These are phyloP conservation scores for Lithobates pipiens DNA, from an alignment of 2,797 vertebrate genomes.

Conservation along the genomic window DNA sequence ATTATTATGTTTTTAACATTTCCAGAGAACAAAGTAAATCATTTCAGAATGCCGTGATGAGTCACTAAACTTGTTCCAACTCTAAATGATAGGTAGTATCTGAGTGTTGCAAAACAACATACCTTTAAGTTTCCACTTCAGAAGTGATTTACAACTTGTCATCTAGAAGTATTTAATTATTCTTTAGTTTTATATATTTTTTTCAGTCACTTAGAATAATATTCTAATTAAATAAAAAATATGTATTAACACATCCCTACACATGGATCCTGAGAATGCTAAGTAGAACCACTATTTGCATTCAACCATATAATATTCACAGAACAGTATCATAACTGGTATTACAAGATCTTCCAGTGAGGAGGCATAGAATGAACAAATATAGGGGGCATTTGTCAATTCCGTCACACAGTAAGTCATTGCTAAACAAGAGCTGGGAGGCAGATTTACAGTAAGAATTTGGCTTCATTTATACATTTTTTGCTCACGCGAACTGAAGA, in stretches of 20 bases:
- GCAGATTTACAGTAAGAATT: no score
- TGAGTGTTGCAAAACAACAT: slow-evolving; percentile 49
- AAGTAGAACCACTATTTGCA: background rate
- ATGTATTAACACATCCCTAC: background rate
- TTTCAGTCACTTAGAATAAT: background rate
- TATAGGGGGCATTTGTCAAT: background rate
- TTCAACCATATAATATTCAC: background rate
- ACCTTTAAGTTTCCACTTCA: slow-evolving; percentile 52
- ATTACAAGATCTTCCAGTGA: background rate
- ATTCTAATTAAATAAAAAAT: slow-evolving; percentile 1
- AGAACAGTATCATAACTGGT: background rate
- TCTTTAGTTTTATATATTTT: slow-evolving; percentile 3
- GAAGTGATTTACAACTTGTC: slow-evolving; percentile 46
- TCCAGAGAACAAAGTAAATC: slow-evolving; percentile 53
- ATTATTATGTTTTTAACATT: slow-evolving; percentile 51
- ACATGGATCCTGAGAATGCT: background rate
- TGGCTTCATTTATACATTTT: no score
- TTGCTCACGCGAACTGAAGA: no score
- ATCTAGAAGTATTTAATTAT: background rate
- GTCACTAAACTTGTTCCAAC: slow-evolving; percentile 52
- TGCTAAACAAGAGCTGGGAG: no score
- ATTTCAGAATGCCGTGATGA: slow-evolving; percentile 51
- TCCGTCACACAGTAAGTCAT: no score
- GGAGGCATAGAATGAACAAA: background rate
- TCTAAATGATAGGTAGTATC: slow-evolving; percentile 46